Conservation (phyloP, 1,140 invertebrate genomes). For the Trichonephila clavata region DNA sequence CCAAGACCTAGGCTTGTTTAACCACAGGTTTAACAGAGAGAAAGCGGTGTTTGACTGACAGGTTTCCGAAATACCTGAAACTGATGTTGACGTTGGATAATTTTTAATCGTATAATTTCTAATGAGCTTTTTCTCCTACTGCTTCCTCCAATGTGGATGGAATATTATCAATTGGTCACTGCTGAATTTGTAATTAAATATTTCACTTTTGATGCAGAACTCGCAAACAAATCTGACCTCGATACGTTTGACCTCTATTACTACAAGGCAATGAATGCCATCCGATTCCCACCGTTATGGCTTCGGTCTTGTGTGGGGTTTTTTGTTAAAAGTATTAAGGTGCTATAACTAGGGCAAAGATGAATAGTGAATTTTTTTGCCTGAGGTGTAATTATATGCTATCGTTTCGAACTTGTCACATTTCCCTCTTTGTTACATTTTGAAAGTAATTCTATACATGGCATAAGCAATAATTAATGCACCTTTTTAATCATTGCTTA, state of each 20-base stretch:
- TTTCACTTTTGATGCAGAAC: conserved; percentile 40
- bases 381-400: conserved; percentile 8
- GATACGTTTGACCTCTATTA: conserved; percentile 42
- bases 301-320: conserved; percentile 1
- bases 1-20: conserved; percentile 24
- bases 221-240: conserved; percentile 44
- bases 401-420: background rate
- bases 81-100: conserved; percentile 19
- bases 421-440: background rate
- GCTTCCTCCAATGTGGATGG: background rate
- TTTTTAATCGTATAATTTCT: conserved; percentile 14
- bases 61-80: background rate
- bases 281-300: background rate
- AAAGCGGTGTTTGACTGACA: conserved; percentile 31
- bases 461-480: background rate
- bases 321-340: background rate
- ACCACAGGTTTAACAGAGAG: conserved; percentile 38
- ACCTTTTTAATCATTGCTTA: background rate
- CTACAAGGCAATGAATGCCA: conserved; percentile 1
- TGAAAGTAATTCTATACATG: no score
- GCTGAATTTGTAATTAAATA: conserved; percentile 53
- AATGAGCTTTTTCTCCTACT: conserved; percentile 5
- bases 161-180: background rate
- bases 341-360: conserved; percentile 13
- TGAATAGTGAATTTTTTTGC: conserved; percentile 17